Evolutionary conservation across 2,113 vertebrate genomes (phyloP).

Genomic region (Albula goreensis): DNA sequence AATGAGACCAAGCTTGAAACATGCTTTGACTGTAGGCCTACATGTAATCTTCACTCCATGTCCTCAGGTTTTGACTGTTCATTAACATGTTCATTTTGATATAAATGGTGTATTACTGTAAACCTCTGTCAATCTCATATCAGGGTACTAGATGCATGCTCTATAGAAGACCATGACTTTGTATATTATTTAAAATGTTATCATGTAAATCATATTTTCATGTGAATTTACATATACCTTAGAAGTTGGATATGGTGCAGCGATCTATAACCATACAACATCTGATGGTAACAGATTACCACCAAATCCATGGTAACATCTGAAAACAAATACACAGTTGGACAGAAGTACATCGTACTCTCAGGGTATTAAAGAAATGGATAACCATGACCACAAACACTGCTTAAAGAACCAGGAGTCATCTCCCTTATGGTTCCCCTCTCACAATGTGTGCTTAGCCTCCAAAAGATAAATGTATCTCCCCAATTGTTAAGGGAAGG

Average conservation of each 20-base stretch:
- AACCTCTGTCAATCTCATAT: no score
- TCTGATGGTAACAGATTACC: no score
- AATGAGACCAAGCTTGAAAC: no score
- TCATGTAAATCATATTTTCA: no score
- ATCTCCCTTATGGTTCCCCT: neutral
- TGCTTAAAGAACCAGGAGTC: neutral
- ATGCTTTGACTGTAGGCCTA: no score
- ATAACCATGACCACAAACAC: neutral
- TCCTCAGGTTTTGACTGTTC: no score
- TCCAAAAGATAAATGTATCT: neutral
- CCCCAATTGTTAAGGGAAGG: neutral
- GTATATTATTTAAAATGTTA: no score
- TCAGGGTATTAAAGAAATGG: neutral
- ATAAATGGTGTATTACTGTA: no score
- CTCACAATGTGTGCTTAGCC: neutral
- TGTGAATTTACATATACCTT: neutral
- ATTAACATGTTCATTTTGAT: no score
- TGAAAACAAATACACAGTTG: neutral
- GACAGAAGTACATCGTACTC: neutral
- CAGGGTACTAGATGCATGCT: no score
- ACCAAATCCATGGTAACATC: neutral
- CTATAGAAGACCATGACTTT: no score
- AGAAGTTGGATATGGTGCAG: neutral
- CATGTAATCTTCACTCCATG: no score
- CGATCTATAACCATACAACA: neutral